phyloP scores from a whole-genome alignment of 1,140 invertebrate genomes.

The Drosophila gunungcola region DNA sequence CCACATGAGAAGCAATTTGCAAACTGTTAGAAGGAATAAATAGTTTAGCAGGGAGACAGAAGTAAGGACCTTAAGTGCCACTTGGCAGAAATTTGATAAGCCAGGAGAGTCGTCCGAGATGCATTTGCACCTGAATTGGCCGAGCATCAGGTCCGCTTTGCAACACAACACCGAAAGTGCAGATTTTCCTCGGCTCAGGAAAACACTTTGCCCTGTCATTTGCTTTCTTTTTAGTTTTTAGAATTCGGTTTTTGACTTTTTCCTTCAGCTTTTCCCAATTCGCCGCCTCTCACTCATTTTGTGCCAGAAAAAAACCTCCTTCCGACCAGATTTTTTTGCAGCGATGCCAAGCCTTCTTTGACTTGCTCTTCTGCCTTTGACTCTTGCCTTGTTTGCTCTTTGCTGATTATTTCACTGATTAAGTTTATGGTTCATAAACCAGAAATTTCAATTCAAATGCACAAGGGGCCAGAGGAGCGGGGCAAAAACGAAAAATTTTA shows the following conservation, averaged over 20 bases:
- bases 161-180: slow-evolving; percentile 18
- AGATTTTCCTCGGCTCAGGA: slow-evolving; percentile 10
- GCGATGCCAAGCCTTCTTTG: slow-evolving; percentile 59
- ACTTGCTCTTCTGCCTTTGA: slow-evolving; percentile 42
- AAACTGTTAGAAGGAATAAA: slow-evolving; percentile 68
- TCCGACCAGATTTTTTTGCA: slow-evolving; percentile 33
- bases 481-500: slow-evolving; percentile 32
- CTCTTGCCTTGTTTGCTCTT: slow-evolving; percentile 58
- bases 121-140: slow-evolving; percentile 44
- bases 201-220: slow-evolving; percentile 43
- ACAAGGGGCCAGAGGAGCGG: slow-evolving; percentile 5
- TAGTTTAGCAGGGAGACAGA: slow-evolving; percentile 29
- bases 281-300: no score
- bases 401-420: slow-evolving; percentile 72
- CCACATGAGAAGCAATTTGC: slow-evolving; percentile 72
- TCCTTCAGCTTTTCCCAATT: slow-evolving; percentile 13
- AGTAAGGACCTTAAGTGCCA: slow-evolving; percentile 47
- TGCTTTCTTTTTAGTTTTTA: slow-evolving; percentile 26
- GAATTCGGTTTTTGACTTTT: slow-evolving; percentile 6
- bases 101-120: slow-evolving; percentile 10
- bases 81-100: slow-evolving; percentile 49
- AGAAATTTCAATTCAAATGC: slow-evolving; percentile 57
- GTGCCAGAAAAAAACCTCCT: slow-evolving; percentile 16
- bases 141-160: slow-evolving; percentile 2
- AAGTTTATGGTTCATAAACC: slow-evolving; percentile 74